Percentiles rank a stretch among this genome's conserved stretches.
Evolutionary conservation across 2,797 vertebrate genomes (phyloP).

Genomic region (Chaetodon trifasciatus): DNA sequence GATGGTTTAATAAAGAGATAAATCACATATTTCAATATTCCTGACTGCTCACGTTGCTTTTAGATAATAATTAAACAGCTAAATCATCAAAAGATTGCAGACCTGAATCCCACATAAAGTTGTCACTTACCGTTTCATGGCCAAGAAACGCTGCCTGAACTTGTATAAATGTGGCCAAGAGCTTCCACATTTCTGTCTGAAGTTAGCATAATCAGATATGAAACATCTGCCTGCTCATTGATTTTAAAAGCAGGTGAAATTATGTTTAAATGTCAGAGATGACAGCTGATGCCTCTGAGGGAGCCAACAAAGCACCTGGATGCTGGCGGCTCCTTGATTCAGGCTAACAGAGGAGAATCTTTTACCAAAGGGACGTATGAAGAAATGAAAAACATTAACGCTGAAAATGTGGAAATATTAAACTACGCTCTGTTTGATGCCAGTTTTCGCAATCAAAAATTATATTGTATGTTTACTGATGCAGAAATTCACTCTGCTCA

Average conservation of each 20-base stretch:
- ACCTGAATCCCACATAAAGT: not conserved
- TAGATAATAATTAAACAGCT: not conserved
- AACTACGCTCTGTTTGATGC: not conserved
- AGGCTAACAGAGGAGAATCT: not conserved
- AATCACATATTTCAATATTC: slow-evolving; percentile 37
- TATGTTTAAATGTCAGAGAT: slow-evolving; percentile 6
- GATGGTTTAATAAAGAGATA: slow-evolving; percentile 81
- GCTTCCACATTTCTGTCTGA: not conserved
- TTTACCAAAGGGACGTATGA: not conserved
- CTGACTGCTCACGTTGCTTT: slow-evolving; percentile 61
- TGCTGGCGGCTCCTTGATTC: not conserved
- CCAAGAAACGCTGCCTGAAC: not conserved
- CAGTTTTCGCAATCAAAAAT: not conserved
- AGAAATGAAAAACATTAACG: not conserved
- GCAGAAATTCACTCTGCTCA: not conserved
- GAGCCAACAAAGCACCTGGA: not conserved
- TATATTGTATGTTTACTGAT: not conserved
- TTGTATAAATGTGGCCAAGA: not conserved
- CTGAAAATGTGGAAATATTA: not conserved
- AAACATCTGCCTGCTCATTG: not conserved
- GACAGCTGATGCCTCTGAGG: not conserved
- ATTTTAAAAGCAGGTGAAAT: not conserved
- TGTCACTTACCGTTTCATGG: not conserved
- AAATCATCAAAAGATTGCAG: not conserved
- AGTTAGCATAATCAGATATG: not conserved